Percentiles rank a stretch among this genome's conserved stretches.
Evolutionary conservation across 2,113 vertebrate genomes (phyloP).

Genomic region (Loxodonta africana): DNA sequence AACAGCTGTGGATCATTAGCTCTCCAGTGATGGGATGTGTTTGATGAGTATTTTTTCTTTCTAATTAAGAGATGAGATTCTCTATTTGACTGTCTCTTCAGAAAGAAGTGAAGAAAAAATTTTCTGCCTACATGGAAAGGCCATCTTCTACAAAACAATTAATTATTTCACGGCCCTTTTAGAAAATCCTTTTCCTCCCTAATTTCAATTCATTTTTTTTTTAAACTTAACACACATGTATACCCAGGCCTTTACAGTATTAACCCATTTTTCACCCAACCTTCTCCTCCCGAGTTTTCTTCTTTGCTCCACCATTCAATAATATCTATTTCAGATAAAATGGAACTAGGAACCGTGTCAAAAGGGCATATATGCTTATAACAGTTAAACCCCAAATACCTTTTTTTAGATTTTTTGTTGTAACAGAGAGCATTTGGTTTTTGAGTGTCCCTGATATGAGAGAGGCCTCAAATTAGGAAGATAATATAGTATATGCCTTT

Average conservation of each 20-base stretch:
- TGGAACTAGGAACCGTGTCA: constrained; percentile 2
- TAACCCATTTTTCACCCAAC: constrained; percentile 71
- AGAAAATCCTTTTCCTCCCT: constrained; percentile 84
- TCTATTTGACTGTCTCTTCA: constrained; percentile 89
- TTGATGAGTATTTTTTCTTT: constrained; percentile 93
- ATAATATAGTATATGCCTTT: neutral
- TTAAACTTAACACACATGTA: constrained; percentile 80
- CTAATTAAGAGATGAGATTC: constrained; percentile 91
- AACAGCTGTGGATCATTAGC: constrained; percentile 92
- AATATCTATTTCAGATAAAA: constrained; percentile 47
- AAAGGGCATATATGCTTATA: neutral
- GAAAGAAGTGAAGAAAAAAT: constrained; percentile 87
- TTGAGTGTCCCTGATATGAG: constrained; percentile 36
- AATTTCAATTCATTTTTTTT: constrained; percentile 85
- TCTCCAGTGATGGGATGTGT: constrained; percentile 89
- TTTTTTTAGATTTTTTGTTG: neutral
- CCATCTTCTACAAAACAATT: constrained; percentile 87
- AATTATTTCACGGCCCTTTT: constrained; percentile 88
- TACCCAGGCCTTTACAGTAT: constrained; percentile 74
- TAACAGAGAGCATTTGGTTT: constrained; percentile 36
- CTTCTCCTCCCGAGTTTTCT: neutral
- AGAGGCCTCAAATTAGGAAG: neutral
- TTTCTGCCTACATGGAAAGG: constrained; percentile 86
- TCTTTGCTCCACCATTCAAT: neutral
- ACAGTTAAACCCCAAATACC: neutral